Conservation (phyloP, 2,797 vertebrate genomes). For the Acropternis orthonyx region DNA sequence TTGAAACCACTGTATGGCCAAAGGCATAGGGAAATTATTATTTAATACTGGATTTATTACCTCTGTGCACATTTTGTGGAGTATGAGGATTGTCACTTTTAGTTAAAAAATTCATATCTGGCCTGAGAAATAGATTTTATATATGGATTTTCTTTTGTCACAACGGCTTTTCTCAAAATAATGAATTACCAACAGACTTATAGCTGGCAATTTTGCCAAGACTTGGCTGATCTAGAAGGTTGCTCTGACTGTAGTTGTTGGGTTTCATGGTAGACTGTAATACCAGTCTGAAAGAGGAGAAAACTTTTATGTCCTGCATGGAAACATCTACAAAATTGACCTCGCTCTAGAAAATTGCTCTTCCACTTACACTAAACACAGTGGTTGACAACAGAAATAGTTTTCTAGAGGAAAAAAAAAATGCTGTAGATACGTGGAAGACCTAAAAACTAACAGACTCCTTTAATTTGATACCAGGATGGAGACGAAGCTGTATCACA, state of each 20-base stretch:
- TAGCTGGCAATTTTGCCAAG: neutral
- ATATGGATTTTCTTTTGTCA: neutral
- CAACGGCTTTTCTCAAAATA: neutral
- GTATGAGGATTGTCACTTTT: neutral
- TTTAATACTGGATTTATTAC: constrained; percentile 52
- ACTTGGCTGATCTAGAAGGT: neutral
- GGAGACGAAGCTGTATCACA: neutral
- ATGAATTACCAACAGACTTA: neutral
- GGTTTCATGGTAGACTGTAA: neutral
- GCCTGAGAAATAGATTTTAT: neutral
- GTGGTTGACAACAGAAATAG: neutral
- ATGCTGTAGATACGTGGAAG: neutral
- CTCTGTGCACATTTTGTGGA: neutral
- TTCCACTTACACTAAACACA: neutral
- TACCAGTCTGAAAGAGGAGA: neutral
- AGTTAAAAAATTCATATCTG: neutral
- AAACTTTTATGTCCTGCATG: neutral
- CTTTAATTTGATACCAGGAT: neutral
- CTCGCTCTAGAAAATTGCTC: neutral
- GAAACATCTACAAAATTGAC: neutral
- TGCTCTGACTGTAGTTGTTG: neutral
- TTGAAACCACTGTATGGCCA: neutral
- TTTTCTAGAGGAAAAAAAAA: neutral
- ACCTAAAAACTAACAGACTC: neutral
- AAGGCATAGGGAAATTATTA: constrained; percentile 5